Conservation (phyloP, 2,113 vertebrate species). For the Bos indicus region DNA sequence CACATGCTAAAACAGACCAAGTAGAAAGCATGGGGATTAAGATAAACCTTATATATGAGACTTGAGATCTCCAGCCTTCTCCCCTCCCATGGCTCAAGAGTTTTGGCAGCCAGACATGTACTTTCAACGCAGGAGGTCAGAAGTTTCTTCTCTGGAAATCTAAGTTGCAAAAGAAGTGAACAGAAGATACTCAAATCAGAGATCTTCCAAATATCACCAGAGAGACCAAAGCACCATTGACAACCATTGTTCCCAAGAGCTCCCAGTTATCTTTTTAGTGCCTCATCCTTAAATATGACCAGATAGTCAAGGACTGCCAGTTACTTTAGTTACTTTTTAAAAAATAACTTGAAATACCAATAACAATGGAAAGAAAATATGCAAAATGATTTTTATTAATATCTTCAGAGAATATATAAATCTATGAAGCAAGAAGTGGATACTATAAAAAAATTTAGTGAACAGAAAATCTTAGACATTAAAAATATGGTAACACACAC, state of each 20-base stretch:
- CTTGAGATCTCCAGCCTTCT: conserved; percentile 22
- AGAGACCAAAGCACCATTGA: background rate
- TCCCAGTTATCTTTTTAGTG: background rate
- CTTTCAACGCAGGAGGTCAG: background rate
- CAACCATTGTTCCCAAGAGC: background rate
- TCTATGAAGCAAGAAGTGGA: background rate
- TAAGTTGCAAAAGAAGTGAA: background rate
- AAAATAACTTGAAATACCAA: background rate
- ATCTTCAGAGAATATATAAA: conserved; percentile 12
- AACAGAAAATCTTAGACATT: background rate
- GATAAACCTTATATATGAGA: background rate
- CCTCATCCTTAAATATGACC: background rate
- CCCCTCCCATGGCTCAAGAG: conserved; percentile 3
- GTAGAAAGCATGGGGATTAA: background rate
- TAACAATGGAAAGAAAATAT: background rate
- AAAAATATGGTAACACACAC: background rate
- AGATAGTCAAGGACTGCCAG: background rate
- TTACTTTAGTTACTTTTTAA: background rate
- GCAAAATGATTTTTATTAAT: background rate
- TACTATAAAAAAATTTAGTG: background rate
- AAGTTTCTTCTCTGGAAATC: background rate
- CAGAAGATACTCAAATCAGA: background rate
- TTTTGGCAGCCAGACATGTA: background rate
- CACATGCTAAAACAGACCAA: conserved; percentile 16
- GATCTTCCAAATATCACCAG: background rate